Base-by-base conservation (phyloP, 2,797 vertebrate species). In the Dromococcyx pavoninus region DNA sequence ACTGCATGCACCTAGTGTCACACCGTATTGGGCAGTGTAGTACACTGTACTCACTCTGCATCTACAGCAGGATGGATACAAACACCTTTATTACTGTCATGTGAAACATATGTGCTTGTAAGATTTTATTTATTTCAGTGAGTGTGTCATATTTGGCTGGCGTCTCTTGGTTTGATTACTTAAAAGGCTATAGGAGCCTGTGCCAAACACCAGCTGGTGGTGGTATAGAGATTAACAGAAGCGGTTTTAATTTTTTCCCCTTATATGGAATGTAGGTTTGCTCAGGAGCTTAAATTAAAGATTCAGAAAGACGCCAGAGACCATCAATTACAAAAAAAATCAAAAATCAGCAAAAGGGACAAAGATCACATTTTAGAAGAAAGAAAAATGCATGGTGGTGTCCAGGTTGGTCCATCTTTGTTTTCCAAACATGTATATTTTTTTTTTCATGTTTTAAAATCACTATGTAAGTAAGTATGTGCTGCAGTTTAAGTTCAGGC, bases 241-340 rank as follows among this genome's bases (percentile, higher is more conserved):
- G 3, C 7, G 8, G 3, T 28, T 21, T 32, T 24, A 60, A 18
- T 39, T 57, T 33, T 28, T 17, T 17, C 21, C 13, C 7, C 17
- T 56, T 64, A 4, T 15, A 22, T 44, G 56, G 37, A 87, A 77
- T 66, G 10, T 69, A 99, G 98, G 86, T 98, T 99, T 97, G 81
- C 98, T 88, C 98, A 98, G 51, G 98, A 99, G 91, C 97, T 99
- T 69, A 98, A 98, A 88, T 85, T 96, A 23, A 98, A 98, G 93
- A 97, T 98, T 91, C 98, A 96, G 97, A 98, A 93, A 93, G 97
- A 91, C 94, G 97, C 96, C 79, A 97, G 87, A 91, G 97, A 96
- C 51, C 97, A 97, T 82, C 96, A 96, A 48, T 48, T 97, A 78
- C 77, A 93, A 90, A 98, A 97, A 91, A 98, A 96, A 75, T 74